These are phyloP conservation scores for Tetranychus truncatus DNA, from an alignment of 2,888 invertebrate species.

Conservation along the genomic window DNA sequence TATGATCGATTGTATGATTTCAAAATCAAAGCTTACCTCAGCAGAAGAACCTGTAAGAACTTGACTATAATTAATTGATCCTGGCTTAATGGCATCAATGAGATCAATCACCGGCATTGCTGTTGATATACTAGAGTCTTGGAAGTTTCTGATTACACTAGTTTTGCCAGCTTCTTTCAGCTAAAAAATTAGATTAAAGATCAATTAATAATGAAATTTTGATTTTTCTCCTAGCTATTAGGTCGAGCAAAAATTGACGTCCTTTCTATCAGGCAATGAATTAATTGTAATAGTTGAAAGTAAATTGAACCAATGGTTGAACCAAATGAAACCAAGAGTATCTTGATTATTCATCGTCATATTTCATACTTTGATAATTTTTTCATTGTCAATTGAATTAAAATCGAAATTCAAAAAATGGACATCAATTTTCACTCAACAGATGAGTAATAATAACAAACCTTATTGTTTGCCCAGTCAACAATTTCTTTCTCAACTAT, in stretches of 20 bases:
- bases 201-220: too few relatives aligned
- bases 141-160: constrained; percentile 37
- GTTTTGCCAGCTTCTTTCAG: constrained; percentile 33
- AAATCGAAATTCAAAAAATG: background rate
- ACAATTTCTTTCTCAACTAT: constrained; percentile 91
- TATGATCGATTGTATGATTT: too few relatives aligned
- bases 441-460: constrained; percentile 33
- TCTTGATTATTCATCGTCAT: background rate
- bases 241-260: too few relatives aligned
- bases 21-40: constrained; percentile 46
- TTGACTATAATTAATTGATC: constrained; percentile 78
- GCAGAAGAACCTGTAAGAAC: constrained; percentile 48
- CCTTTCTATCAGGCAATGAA: too few relatives aligned
- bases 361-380: too few relatives aligned
- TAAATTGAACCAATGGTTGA: too few relatives aligned
- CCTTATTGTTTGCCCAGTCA: constrained; percentile 86
- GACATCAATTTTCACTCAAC: background rate
- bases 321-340: background rate
- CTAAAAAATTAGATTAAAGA: constrained; percentile 26
- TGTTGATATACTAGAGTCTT: constrained; percentile 71
- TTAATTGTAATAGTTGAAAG: too few relatives aligned
- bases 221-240: too few relatives aligned
- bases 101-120: constrained; percentile 83
- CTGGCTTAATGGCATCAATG: constrained; percentile 88
- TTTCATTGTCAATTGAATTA: constrained; percentile 7